Evolutionary conservation across 2,113 vertebrate genomes (phyloP).

Genomic region (Melanostigma gelatinosum): DNA sequence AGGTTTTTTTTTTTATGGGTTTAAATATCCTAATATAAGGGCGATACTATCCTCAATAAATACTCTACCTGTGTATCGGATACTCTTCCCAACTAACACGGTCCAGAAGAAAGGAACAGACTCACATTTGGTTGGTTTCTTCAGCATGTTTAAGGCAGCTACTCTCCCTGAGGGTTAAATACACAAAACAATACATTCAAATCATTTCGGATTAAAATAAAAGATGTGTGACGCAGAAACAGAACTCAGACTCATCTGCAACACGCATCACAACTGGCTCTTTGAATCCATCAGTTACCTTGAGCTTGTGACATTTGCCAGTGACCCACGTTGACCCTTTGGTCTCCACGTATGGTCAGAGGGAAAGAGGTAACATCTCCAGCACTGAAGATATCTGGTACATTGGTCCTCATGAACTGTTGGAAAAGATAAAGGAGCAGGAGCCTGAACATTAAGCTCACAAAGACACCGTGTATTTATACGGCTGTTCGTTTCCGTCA

Average conservation of each 20-base stretch:
- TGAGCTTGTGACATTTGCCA: constrained; percentile 92
- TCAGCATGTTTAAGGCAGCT: constrained; percentile 89
- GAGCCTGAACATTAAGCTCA: background rate
- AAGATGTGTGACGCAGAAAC: background rate
- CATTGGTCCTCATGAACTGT: constrained; percentile 89
- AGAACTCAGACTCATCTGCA: background rate
- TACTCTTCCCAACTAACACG: constrained; percentile 83
- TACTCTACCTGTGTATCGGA: constrained; percentile 86
- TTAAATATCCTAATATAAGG: background rate
- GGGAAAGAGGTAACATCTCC: constrained; percentile 90
- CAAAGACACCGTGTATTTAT: background rate
- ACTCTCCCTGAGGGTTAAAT: constrained; percentile 79
- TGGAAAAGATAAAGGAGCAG: background rate
- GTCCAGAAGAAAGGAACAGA: constrained; percentile 92
- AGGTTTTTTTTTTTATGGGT: background rate
- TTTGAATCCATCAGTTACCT: constrained; percentile 70
- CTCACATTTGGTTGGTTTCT: constrained; percentile 73
- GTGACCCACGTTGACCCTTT: constrained; percentile 84
- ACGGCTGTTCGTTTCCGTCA: background rate
- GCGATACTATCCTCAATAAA: background rate
- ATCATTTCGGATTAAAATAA: background rate
- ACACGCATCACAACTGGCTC: background rate
- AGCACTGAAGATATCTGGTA: constrained; percentile 84
- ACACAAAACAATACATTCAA: background rate
- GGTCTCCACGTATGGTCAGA: constrained; percentile 75